Evolutionary conservation across 1,140 invertebrate species (phyloP).

Genomic region (Wiebesia pumilae): DNA sequence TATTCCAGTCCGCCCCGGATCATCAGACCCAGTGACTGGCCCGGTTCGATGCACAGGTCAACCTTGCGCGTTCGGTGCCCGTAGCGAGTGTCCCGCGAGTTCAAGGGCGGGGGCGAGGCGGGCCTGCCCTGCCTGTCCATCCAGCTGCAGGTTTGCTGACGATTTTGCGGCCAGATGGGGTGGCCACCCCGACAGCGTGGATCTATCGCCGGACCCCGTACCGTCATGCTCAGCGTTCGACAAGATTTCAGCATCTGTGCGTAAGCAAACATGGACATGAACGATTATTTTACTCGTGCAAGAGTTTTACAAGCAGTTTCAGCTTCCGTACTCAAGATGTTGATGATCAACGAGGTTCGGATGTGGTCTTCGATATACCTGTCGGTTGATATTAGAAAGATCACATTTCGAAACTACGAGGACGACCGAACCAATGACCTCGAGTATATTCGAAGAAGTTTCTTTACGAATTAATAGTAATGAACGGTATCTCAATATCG

Average conservation of each 20-base stretch:
- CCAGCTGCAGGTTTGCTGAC: conserved; percentile 92
- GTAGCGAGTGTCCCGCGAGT: conserved; percentile 70
- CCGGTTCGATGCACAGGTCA: conserved; percentile 89
- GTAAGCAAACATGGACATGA: neutral
- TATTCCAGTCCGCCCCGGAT: conserved; percentile 95
- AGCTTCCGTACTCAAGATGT: too few relatives aligned
- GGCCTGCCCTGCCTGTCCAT: conserved; percentile 91
- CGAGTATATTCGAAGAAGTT: too few relatives aligned
- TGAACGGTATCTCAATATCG: too few relatives aligned
- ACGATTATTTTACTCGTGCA: too few relatives aligned
- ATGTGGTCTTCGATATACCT: too few relatives aligned
- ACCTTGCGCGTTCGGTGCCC: conserved; percentile 78
- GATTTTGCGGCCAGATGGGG: conserved; percentile 75
- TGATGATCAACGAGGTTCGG: too few relatives aligned
- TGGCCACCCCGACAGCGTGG: conserved; percentile 72
- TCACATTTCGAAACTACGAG: too few relatives aligned
- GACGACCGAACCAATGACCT: too few relatives aligned
- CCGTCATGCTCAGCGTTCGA: conserved; percentile 89
- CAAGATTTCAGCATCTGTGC: conserved; percentile 90
- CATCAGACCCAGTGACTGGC: conserved; percentile 93
- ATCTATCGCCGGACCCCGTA: conserved; percentile 81
- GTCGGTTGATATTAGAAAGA: too few relatives aligned
- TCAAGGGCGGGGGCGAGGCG: conserved; percentile 84
- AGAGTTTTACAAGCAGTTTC: too few relatives aligned
- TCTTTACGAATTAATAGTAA: too few relatives aligned